Percentiles rank a stretch among this genome's conserved stretches.
These are phyloP conservation scores for Chlamydotis undulata DNA, from an alignment of 2,113 vertebrate species.

Conservation along the genomic window DNA sequence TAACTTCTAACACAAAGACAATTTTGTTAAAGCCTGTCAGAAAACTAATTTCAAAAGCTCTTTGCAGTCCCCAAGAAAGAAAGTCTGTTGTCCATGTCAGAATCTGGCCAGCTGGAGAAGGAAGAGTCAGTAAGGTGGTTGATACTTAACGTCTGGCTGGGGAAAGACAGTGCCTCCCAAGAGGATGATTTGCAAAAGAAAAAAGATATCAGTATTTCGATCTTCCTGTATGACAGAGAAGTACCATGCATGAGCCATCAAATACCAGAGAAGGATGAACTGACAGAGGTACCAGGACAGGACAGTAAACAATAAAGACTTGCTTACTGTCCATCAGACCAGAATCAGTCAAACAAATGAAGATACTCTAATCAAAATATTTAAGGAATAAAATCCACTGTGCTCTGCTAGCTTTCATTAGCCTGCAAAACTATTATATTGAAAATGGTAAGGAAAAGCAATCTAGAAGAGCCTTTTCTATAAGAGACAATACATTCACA, in stretches of 20 bases:
- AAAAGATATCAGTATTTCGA: not conserved
- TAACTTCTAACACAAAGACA: conserved; percentile 1
- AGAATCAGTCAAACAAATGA: not conserved
- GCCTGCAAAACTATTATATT: not conserved
- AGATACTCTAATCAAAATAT: not conserved
- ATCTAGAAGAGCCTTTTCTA: not conserved
- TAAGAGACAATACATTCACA: not conserved
- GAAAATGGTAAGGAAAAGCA: not conserved
- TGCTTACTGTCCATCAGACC: not conserved
- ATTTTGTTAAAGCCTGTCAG: not conserved
- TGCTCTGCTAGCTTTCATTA: not conserved
- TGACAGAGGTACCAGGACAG: not conserved
- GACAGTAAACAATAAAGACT: not conserved
- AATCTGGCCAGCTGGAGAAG: not conserved
- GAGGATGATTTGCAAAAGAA: not conserved
- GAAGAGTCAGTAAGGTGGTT: not conserved
- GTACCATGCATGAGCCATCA: not conserved
- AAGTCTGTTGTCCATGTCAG: not conserved
- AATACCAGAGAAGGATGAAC: not conserved
- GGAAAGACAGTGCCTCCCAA: not conserved
- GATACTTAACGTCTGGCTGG: not conserved
- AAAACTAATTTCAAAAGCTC: not conserved
- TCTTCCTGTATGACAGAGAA: not conserved
- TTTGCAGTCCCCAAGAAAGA: not conserved
- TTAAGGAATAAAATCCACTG: not conserved